These are phyloP conservation scores for Chionoecetes opilio DNA, from an alignment of 1,140 invertebrate genomes.

Conservation along the genomic window DNA sequence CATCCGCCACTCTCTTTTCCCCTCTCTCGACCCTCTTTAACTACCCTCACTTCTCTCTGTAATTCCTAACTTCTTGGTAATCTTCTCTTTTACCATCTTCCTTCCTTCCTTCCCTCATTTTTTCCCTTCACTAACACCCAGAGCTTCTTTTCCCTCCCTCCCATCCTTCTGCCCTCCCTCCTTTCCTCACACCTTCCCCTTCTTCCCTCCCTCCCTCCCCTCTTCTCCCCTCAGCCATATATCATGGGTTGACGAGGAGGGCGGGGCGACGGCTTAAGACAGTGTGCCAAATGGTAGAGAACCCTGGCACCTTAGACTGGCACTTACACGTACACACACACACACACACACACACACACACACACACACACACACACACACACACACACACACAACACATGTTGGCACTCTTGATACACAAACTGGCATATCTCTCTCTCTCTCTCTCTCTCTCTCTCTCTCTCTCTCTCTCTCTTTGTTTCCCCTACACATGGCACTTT, in stretches of 20 bases:
- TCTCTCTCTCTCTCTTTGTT: not conserved
- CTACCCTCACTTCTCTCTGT: not conserved
- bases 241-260: not conserved
- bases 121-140: not conserved
- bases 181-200: not conserved
- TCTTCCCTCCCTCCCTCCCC: not conserved
- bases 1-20: not conserved
- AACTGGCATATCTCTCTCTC: not conserved
- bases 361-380: not conserved
- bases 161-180: constrained; percentile 10
- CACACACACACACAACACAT: constrained; percentile 35
- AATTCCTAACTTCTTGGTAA: not conserved
- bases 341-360: constrained; percentile 24
- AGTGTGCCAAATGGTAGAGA: not conserved
- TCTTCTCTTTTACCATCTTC: not conserved
- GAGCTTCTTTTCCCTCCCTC: not conserved
- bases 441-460: not conserved
- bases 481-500: not conserved
- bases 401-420: not conserved
- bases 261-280: not conserved
- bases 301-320: not conserved
- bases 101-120: not conserved
- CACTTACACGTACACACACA: constrained; percentile 42
- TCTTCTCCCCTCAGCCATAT: not conserved
- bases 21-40: not conserved